These are phyloP conservation scores for Cynocephalus volans DNA, from an alignment of 2,113 vertebrate species.

Conservation along the genomic window DNA sequence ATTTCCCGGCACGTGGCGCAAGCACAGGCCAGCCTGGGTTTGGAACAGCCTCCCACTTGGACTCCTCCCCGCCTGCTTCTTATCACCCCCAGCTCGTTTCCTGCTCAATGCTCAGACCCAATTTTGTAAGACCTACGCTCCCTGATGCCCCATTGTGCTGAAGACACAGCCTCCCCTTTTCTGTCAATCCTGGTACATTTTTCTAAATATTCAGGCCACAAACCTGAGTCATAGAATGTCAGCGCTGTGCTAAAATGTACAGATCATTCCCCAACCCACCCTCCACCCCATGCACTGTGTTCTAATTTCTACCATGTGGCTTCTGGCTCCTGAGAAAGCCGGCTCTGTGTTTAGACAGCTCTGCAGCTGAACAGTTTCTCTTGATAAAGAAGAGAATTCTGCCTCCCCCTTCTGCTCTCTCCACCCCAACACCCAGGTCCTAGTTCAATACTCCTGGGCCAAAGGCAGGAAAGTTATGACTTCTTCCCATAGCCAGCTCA, in stretches of 20 bases:
- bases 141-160: not conserved
- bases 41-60: not conserved
- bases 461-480: fast-evolving
- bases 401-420: too few relatives aligned
- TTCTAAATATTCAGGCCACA: not conserved
- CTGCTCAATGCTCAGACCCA: not conserved
- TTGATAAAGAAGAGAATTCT: not conserved
- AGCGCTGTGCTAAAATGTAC: not conserved
- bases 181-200: too few relatives aligned
- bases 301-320: not conserved
- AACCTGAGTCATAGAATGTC: not conserved
- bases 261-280: not conserved
- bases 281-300: not conserved
- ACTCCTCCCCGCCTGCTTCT: not conserved
- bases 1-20: not conserved
- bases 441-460: not conserved
- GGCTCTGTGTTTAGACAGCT: not conserved
- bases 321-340: not conserved
- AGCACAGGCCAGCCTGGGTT: not conserved
- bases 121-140: not conserved
- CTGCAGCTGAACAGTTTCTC: not conserved
- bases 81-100: not conserved
- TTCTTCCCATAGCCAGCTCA: not conserved
- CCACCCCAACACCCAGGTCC: not conserved
- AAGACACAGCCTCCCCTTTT: not conserved